These are phyloP conservation scores for Pelodytes ibericus DNA, from an alignment of 2,797 vertebrate genomes.

Conservation along the genomic window DNA sequence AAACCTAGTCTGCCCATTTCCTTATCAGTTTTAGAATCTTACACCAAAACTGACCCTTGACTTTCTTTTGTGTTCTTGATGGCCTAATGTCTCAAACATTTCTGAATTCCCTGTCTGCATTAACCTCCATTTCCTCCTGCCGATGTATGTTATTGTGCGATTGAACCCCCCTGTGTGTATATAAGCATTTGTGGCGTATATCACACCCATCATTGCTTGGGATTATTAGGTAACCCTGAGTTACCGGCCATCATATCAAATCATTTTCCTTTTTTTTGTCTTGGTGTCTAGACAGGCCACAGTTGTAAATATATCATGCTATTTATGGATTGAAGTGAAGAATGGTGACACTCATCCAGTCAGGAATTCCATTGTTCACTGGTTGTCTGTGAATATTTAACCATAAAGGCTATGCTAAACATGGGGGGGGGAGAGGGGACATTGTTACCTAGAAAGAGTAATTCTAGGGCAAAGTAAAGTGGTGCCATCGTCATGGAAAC, in stretches of 20 bases:
- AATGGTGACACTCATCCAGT: background rate
- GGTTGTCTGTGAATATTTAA: background rate
- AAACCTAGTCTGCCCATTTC: slow-evolving; percentile 18
- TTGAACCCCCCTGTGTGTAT: background rate
- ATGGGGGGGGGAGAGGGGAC: no score
- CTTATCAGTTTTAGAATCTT: slow-evolving; percentile 11
- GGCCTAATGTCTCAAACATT: slow-evolving; percentile 4
- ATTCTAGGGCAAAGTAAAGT: no score
- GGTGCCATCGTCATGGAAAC: background rate
- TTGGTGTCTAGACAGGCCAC: slow-evolving; percentile 1
- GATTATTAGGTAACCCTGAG: background rate
- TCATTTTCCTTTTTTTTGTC: background rate
- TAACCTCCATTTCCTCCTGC: background rate
- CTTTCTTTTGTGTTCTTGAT: slow-evolving; percentile 29
- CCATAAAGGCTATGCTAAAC: background rate
- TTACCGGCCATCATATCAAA: background rate
- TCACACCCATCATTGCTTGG: background rate
- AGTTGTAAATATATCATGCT: background rate
- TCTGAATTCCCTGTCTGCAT: background rate
- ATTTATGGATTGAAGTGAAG: background rate
- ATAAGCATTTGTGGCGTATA: background rate
- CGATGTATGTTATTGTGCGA: background rate
- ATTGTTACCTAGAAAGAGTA: no score
- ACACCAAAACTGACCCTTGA: background rate
- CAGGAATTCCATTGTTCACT: background rate